Percentiles rank a stretch among this genome's conserved stretches.
Evolutionary conservation across 2,888 invertebrate species (phyloP).

Genomic region (Eupithecia vulgata): DNA sequence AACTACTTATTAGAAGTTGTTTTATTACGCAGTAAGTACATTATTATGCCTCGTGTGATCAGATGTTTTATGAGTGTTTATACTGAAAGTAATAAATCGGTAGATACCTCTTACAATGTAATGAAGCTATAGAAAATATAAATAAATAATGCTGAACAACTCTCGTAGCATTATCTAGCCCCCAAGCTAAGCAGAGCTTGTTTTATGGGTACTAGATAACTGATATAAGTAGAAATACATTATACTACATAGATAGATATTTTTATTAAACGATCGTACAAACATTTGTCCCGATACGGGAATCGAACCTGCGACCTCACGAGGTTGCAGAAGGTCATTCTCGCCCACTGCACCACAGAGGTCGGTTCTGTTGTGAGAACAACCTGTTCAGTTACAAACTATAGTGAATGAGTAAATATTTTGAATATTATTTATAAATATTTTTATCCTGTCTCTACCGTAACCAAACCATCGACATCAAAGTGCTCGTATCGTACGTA

Average conservation of each 20-base stretch:
- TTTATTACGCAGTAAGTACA: background rate
- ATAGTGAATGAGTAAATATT: too few relatives aligned
- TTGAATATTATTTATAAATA: background rate
- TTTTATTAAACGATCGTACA: background rate
- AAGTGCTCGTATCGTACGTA: background rate
- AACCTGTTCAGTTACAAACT: too few relatives aligned
- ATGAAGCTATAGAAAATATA: background rate
- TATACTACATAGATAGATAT: too few relatives aligned
- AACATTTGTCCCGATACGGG: background rate
- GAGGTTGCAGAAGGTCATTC: background rate
- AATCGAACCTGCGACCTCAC: background rate
- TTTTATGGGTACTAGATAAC: background rate
- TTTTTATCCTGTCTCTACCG: background rate
- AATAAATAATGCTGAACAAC: background rate
- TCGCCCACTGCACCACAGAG: background rate
- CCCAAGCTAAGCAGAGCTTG: background rate
- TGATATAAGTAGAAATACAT: background rate
- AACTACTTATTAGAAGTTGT: background rate
- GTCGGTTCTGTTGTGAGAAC: too few relatives aligned
- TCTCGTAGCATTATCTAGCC: background rate
- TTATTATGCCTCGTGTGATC: background rate
- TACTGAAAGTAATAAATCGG: background rate
- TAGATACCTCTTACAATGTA: background rate
- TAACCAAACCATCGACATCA: background rate
- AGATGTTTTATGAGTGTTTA: background rate